A percentile compares a stretch with the other conserved stretches of the same genome.
Conservation (phyloP, 2,888 invertebrate species). For the Sarcophaga caerulescens region DNA sequence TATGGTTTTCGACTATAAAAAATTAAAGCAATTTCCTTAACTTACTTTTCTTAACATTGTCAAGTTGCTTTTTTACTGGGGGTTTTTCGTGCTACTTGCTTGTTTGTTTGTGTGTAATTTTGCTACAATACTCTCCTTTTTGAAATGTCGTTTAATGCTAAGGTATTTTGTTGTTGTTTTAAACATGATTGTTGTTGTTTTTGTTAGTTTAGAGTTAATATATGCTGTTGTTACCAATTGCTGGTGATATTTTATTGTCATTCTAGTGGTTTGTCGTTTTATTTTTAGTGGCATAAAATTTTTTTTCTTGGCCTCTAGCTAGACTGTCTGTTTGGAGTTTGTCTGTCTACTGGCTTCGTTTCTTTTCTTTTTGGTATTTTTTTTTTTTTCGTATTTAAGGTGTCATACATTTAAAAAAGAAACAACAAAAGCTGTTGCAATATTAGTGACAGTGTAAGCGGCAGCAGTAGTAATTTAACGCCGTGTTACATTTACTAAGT, state of each 20-base stretch:
- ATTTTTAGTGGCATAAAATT: conserved; percentile 30
- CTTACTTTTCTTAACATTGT: conserved; percentile 64
- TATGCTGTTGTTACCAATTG: conserved; percentile 64
- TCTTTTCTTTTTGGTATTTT: no score
- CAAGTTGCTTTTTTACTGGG: conserved; percentile 51
- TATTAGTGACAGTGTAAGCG: conserved; percentile 1
- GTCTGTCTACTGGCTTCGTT: background rate
- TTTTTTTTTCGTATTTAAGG: conserved; percentile 37
- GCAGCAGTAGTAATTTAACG: conserved; percentile 52
- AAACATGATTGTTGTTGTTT: background rate
- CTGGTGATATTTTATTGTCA: conserved; percentile 67
- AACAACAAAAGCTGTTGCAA: conserved; percentile 36
- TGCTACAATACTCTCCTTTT: conserved; percentile 57
- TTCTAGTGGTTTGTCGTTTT: conserved; percentile 59
- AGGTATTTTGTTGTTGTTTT: conserved; percentile 42
- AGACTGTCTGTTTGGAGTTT: conserved; percentile 2
- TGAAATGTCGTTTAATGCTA: conserved; percentile 55
- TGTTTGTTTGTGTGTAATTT: conserved; percentile 21
- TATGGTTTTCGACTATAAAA: conserved; percentile 52
- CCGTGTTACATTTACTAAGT: conserved; percentile 58
- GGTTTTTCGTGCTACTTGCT: conserved; percentile 12
- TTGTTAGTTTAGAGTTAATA: conserved; percentile 32
- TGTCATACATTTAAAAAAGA: conserved; percentile 52
- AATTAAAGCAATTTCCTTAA: conserved; percentile 68
- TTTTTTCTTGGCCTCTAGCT: background rate